Percentiles rank a stretch among this genome's conserved stretches.
Conservation (phyloP, 2,113 vertebrate species). For the Gopherus flavomarginatus region DNA sequence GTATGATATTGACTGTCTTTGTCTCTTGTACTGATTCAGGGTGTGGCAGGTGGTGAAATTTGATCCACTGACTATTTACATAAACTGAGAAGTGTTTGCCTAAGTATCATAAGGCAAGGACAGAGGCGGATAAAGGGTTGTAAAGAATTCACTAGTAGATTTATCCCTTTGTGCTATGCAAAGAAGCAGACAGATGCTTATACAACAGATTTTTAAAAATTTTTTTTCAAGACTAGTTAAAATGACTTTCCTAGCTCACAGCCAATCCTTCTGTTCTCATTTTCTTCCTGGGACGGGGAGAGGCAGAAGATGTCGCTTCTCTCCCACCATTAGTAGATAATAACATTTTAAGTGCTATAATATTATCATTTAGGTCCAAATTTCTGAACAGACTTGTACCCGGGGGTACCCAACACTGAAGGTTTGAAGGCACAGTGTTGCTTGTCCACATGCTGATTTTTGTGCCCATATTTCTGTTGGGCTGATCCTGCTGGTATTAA, state of each 20-base stretch:
- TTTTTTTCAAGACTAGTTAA: conserved; percentile 23
- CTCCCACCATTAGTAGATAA: neutral
- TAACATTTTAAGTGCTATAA: neutral
- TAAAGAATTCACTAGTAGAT: conserved; percentile 51
- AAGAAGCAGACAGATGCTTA: conserved; percentile 35
- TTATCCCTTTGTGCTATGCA: neutral
- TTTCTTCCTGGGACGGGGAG: neutral
- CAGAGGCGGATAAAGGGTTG: conserved; percentile 49
- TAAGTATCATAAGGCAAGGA: conserved; percentile 61
- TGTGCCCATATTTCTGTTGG: neutral
- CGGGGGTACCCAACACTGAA: neutral
- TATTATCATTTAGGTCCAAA: neutral
- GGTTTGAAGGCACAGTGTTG: neutral
- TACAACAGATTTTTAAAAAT: neutral
- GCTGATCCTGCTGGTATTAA: neutral
- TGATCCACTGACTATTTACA: conserved; percentile 72
- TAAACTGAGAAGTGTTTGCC: conserved; percentile 71
- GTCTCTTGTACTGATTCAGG: conserved; percentile 61
- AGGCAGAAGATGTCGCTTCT: neutral
- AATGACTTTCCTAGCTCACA: neutral
- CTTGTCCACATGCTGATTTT: neutral
- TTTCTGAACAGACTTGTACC: neutral
- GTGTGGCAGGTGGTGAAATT: conserved; percentile 67
- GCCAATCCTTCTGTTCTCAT: neutral
- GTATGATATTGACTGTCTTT: conserved; percentile 31